Percentiles rank a stretch among this genome's conserved stretches.
phyloP scores from a whole-genome alignment of 2,888 invertebrate genomes.

The Rhopalosiphum nymphaeae region DNA sequence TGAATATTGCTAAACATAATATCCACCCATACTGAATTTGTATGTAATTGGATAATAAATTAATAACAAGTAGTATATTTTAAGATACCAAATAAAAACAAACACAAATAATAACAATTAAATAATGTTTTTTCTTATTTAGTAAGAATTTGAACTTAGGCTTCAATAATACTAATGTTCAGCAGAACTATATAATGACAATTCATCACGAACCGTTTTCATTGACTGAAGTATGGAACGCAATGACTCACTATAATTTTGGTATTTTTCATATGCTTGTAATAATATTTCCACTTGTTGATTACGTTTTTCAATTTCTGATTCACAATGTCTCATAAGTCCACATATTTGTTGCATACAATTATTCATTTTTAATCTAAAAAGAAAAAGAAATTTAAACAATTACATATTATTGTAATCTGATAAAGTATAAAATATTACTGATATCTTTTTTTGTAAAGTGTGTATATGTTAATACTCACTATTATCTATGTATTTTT shows the following conservation, averaged over 20 bases:
- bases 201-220: constrained; percentile 32
- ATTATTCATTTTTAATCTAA: constrained; percentile 9
- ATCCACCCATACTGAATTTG: neutral
- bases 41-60: neutral
- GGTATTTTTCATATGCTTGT: constrained; percentile 48
- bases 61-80: neutral
- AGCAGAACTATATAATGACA: neutral
- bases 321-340: constrained; percentile 45
- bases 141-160: neutral
- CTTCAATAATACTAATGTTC: neutral
- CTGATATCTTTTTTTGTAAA: neutral
- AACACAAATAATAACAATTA: neutral
- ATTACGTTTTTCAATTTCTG: constrained; percentile 52
- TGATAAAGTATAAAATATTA: neutral
- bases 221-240: neutral
- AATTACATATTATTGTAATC: neutral
- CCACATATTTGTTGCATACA: neutral
- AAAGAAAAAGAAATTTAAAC: constrained; percentile 20
- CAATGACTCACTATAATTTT: constrained; percentile 24
- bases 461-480: neutral
- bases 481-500: neutral
- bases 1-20: neutral
- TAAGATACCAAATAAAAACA: neutral
- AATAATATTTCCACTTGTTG: constrained; percentile 54
- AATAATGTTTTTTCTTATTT: neutral